Base-by-base conservation (phyloP, 1,140 invertebrate genomes). In the Centruroides sculpturatus region DNA sequence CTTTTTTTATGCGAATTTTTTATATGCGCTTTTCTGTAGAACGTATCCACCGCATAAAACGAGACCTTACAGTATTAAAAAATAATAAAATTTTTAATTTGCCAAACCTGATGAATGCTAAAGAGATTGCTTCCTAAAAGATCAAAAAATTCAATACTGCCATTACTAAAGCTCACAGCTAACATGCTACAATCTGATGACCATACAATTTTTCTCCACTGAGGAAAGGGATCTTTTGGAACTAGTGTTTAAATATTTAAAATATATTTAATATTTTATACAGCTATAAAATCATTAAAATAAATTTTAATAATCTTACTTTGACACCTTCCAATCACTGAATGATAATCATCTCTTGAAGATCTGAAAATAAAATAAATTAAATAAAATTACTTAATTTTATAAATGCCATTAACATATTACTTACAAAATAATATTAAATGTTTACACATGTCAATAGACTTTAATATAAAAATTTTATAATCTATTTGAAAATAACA, bases 71-170 rank as follows among this genome's bases (percentile, higher is more conserved):
- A n/a, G n/a, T n/a, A n/a, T n/a, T n/a, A 23, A 23, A 23, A 23
- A 23, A 23, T 23, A 23, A 23, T 23, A 23, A 23, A 23, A 23
- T 23, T 23, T 23, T 23, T 23, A 7, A 70, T 66, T 36, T 65
- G 60, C 72, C 80, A 79, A 73, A 83, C 83, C 59, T 78, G 77
- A 60, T 76, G 79, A 61, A 87, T 85, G 61, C 80, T 82, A 67
- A 82, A 86, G n/a, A 87, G 76, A 68, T 81, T 82, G 34, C 81
- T 83, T 35, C 85, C 86, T 61, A 85, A 73, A 35, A 85, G 77
- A 73, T 87, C 86, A 75, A 83, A 89, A 69, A 87, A 83, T 53
- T 81, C 82, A n/a, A 87, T 77, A 64, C 78, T 76, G 3, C 87
- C 86, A 74, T 80, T 83, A 62, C 85, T 86, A 66, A 82, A 82